Evolutionary conservation across 2,797 vertebrate species (phyloP).

Genomic region (Aldrovandia affinis): DNA sequence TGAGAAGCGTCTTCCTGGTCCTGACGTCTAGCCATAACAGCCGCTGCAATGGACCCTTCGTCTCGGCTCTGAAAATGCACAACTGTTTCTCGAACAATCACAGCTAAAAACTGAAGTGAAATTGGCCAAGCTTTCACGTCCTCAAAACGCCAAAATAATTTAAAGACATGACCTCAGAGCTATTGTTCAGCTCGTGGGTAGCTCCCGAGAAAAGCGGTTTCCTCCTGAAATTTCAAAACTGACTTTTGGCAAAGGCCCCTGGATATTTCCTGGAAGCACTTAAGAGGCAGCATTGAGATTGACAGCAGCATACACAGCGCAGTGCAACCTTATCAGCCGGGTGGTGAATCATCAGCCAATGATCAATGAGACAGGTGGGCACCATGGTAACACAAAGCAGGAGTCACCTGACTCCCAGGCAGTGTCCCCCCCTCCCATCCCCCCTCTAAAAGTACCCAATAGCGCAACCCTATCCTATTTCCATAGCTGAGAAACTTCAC

Average conservation of each 20-base stretch:
- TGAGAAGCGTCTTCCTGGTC: neutral
- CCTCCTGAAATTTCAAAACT: constrained; percentile 17
- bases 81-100: neutral
- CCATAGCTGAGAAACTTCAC: neutral
- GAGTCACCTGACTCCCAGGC: neutral
- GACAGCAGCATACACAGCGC: constrained; percentile 35
- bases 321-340: constrained; percentile 33
- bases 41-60: neutral
- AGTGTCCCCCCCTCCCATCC: neutral
- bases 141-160: neutral
- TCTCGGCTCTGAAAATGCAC: neutral
- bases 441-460: neutral
- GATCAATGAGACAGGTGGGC: constrained; percentile 7
- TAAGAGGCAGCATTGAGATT: constrained; percentile 18
- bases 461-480: constrained; percentile 10
- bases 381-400: neutral
- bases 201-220: neutral
- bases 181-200: neutral
- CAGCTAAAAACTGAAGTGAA: neutral
- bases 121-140: neutral
- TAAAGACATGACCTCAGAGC: neutral
- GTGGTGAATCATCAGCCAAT: neutral
- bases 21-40: neutral
- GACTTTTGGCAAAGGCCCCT: constrained; percentile 21
- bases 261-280: constrained; percentile 33